Base-by-base conservation (phyloP, 23 tunicate genomes). In the Oikopleura albicans region DNA sequence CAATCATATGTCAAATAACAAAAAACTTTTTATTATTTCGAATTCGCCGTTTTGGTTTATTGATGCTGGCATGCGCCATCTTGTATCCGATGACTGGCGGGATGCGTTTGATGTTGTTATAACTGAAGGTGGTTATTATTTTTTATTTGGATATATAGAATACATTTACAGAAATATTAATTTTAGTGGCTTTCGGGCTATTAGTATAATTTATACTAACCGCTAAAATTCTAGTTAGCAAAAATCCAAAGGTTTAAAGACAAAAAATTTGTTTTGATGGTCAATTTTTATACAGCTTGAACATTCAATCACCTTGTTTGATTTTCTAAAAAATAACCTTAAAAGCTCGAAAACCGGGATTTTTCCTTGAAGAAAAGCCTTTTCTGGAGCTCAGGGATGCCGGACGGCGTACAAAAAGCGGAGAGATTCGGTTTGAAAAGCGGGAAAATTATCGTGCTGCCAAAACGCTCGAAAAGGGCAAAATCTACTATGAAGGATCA, bases 71-170 rank as follows among this genome's bases (percentile, higher is more conserved):
- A 90, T 95, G 86, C n/a, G 84, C 1, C 91, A 88, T 84, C 40
- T 95, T 38, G 38, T 89, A 39, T 92, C 92, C 0, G 39, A 84
- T 1, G 96, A 87, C 40, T 95, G 99, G 96, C 87, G 84, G 39
- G 99, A 95, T 39, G 96, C 90, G 0, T 95, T 95, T 79, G 96
- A 95, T 86, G 88, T 95, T n/a, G 86, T 91, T 4, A 88, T 95
- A 39, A 91, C 89, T 22, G 88, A 95, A n/a, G n/a, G n/a, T n/a
- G n/a, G n/a, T n/a, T n/a, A n/a, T n/a, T n/a, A n/a, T n/a, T n/a
- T n/a, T n/a, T n/a, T n/a, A n/a, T n/a, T n/a, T n/a, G n/a, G n/a
- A n/a, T n/a, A n/a, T n/a, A n/a, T n/a, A n/a, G n/a, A n/a, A n/a
- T n/a, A n/a, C n/a, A n/a, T n/a, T n/a, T n/a, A n/a, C n/a, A n/a